Base-by-base conservation (phyloP, 1,140 invertebrate genomes). In the Heterodera schachtii region DNA sequence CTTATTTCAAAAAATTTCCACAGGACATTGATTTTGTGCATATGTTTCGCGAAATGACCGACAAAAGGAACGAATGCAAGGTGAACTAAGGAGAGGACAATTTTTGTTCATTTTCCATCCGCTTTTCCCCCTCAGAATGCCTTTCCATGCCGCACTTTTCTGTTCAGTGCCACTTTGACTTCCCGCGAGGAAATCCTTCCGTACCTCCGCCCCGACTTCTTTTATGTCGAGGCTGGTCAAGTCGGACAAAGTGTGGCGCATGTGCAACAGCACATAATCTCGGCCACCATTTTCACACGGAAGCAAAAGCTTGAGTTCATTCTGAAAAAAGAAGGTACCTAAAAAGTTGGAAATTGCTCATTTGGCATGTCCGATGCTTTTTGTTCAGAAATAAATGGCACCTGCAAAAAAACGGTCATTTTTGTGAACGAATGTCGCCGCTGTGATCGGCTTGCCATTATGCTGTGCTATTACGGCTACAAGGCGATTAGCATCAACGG, bases 101-200 rank as follows among this genome's bases (percentile, higher is more conserved):
- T 78, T 69, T 69, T 69, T 2, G n/a, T 31, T 66, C 6, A 78
- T 9, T 78, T 78, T 11, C n/a, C 67, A 3, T 44, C 46, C 60
- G 13, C 60, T 69, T 47, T 43, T 31, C n/a, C 67, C 21, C 57
- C 57, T 78, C 44, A 66, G 9, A 57, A 64, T 9, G 41, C 46
- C 41, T 66, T 44, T 66, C 57, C 57, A 64, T 64, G 57, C 57
- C 77, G 77, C 3, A 78, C 77, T 21, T 78, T 78, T 11, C 70
- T 78, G 77, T 78, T 78, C 64, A 78, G 77, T 44, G 77, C 77
- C 66, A 78, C 77, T 19, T 49, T 78, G 66, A 9, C 31, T 11
- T 43, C 69, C 31, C 9, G 6, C 6, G 31, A 46, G 11, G 19
- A 7, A 11, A 11, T 43, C 31, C 31, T 43, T n/a, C 31, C 31